phyloP scores from a whole-genome alignment of 2,888 invertebrate genomes.

The Marronus borbonicus region DNA sequence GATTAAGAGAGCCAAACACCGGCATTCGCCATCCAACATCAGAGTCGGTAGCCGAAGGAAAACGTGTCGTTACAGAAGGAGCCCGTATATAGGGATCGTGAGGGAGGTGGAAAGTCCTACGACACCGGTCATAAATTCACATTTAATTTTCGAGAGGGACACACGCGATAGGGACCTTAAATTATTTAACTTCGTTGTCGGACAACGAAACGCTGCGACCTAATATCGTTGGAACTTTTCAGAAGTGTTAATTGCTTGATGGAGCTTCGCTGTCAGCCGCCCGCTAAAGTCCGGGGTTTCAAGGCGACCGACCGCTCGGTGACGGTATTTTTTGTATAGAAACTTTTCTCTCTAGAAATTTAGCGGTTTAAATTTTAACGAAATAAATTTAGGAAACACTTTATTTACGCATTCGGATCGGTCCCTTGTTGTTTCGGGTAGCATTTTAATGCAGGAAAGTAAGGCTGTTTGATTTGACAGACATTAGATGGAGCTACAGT shows the following conservation, averaged over 20 bases:
- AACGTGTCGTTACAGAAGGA: too few relatives aligned
- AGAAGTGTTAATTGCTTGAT: slow-evolving; percentile 44
- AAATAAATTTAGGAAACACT: slow-evolving; percentile 6
- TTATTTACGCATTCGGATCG: background rate
- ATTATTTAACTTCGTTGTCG: slow-evolving; percentile 45
- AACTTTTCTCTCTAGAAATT: slow-evolving; percentile 22
- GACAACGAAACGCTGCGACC: slow-evolving; percentile 24
- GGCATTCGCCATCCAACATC: background rate
- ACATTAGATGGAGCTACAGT: too few relatives aligned
- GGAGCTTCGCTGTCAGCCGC: slow-evolving; percentile 34
- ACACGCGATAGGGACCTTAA: slow-evolving; percentile 19
- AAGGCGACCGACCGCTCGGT: background rate
- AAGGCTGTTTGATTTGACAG: too few relatives aligned
- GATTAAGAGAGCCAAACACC: slow-evolving; percentile 6
- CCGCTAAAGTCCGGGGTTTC: background rate
- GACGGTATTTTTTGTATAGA: background rate
- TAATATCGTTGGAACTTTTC: slow-evolving; percentile 22
- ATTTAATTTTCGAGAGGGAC: slow-evolving; percentile 39
- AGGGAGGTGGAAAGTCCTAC: background rate
- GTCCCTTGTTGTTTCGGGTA: background rate
- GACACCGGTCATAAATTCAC: slow-evolving; percentile 36
- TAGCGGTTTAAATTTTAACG: slow-evolving; percentile 7
- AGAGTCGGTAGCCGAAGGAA: background rate
- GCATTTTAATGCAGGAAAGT: too few relatives aligned
- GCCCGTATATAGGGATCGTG: background rate